Conservation (phyloP, 2,888 invertebrate genomes). For the Aphrophora alni region DNA sequence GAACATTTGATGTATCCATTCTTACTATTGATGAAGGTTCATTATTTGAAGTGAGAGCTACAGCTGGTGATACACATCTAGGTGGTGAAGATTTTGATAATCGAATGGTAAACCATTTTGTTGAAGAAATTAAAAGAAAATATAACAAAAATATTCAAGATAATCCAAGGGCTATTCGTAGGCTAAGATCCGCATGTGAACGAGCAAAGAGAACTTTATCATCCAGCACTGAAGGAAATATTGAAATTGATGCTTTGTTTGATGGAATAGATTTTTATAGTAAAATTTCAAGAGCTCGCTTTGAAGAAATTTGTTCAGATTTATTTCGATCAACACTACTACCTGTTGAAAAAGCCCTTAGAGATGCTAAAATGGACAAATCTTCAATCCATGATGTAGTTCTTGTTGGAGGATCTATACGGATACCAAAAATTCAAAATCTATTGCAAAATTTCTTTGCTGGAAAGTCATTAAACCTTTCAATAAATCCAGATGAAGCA, state of each 20-base stretch:
- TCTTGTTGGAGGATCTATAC: slow-evolving; percentile 59
- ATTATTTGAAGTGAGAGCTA: slow-evolving; percentile 72
- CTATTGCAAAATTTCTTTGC: slow-evolving; percentile 70
- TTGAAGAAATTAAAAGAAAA: slow-evolving; percentile 64
- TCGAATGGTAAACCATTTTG: slow-evolving; percentile 65
- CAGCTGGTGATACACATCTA: slow-evolving; percentile 84
- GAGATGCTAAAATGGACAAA: slow-evolving; percentile 59
- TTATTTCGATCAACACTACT: slow-evolving; percentile 72
- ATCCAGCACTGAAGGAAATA: slow-evolving; percentile 61
- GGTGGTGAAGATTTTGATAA: slow-evolving; percentile 73
- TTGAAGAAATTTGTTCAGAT: slow-evolving; percentile 76
- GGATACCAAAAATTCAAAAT: slow-evolving; percentile 58
- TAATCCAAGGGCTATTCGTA: slow-evolving; percentile 59
- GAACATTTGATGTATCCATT: slow-evolving; percentile 90
- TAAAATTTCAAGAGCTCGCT: slow-evolving; percentile 74
- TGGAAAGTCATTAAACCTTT: slow-evolving; percentile 70
- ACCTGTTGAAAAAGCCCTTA: slow-evolving; percentile 59
- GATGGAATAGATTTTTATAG: slow-evolving; percentile 67
- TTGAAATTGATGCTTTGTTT: slow-evolving; percentile 61
- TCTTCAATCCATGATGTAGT: slow-evolving; percentile 58
- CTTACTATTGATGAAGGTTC: slow-evolving; percentile 78
- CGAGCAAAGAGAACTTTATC: slow-evolving; percentile 62
- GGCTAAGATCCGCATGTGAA: slow-evolving; percentile 62
- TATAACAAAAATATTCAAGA: slow-evolving; percentile 59
- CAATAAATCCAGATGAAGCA: slow-evolving; percentile 81